A percentile compares a stretch with the other conserved stretches of the same genome.
phyloP scores from a whole-genome alignment of 2,888 invertebrate species.

The Netelia fuscicornis region DNA sequence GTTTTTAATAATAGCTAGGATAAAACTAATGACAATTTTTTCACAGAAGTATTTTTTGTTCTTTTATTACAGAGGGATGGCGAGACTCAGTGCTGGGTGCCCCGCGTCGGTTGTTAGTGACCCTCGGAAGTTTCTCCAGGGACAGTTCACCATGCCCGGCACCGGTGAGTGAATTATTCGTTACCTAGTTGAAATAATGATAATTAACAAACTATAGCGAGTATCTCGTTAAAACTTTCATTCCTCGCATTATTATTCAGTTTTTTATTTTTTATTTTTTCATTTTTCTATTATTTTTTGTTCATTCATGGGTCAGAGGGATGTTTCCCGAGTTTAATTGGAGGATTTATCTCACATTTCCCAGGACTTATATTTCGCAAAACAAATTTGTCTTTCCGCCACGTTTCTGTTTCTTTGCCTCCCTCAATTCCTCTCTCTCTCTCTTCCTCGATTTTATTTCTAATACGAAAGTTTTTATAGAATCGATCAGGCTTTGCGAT shows the following conservation, averaged over 20 bases:
- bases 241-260: not conserved
- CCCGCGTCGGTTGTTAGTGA: conserved; percentile 82
- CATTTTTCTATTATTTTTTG: not conserved
- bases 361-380: conserved; percentile 14
- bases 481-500: conserved; percentile 58
- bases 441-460: conserved; percentile 24
- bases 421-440: not conserved
- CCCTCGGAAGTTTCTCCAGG: conserved; percentile 83
- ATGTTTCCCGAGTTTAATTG: conserved; percentile 1
- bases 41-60: conserved; percentile 46
- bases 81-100: conserved; percentile 84
- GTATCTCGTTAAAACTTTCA: not conserved
- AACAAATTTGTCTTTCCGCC: conserved; percentile 11
- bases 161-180: conserved; percentile 76
- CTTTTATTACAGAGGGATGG: conserved; percentile 83
- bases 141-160: conserved; percentile 81
- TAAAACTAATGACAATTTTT: conserved; percentile 11
- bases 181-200: conserved; percentile 18
- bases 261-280: not conserved
- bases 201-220: conserved; percentile 44
- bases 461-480: conserved; percentile 53
- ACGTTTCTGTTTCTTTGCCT: no score
- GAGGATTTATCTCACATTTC: conserved; percentile 24
- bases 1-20: not conserved
- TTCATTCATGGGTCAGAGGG: not conserved